Base-by-base conservation (phyloP, 2,797 vertebrate genomes). In the Pseudochirops corinnae region DNA sequence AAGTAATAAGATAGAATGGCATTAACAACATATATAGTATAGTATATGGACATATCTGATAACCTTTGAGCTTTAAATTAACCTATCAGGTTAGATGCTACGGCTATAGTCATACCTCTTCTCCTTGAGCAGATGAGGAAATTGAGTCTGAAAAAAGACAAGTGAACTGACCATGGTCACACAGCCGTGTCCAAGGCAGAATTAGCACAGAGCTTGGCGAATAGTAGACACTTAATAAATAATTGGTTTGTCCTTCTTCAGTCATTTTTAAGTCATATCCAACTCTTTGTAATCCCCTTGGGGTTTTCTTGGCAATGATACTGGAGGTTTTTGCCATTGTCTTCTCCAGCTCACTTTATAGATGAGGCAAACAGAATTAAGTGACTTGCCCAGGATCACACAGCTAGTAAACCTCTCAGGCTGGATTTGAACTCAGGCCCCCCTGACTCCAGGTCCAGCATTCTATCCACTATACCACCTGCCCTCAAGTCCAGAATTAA, bases 361-460 rank as follows among this genome's bases (percentile, higher is more conserved):
- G 31, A 33, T 62, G 60, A 33, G 31, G 11, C 12, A 62, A 33
- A 62, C 12, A 4, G 60, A 0, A 33, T 62, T 62, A 57, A 57
- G 7, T 14, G 0, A 62, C 29, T 60, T 33, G 31, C 0, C 31
- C 31, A 5, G 31, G 31, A 4, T 62, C 31, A 62, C 6, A 33
- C 11, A 62, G 13, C 0, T 62, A 62, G 0, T 33, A 31, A n/a
- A 5, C 0, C 0, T 16, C 62, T 18, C 4, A 67, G 12, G 14
- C 62, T 67, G 62, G 62, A 67, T 67, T 5, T n/a, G 62, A 67
- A 67, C 33, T n/a, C 13, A 67, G 33, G 33, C 6, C 13, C 6
- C n/a, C 14, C 4, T 67, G 62, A 67, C 62, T 67, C 14, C 13
- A 67, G 14, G 4, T 14, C 31, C 33, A 67, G 13, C 14, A 67